These are phyloP conservation scores for Melanchra persicariae DNA, from an alignment of 2,888 invertebrate genomes.

Conservation along the genomic window DNA sequence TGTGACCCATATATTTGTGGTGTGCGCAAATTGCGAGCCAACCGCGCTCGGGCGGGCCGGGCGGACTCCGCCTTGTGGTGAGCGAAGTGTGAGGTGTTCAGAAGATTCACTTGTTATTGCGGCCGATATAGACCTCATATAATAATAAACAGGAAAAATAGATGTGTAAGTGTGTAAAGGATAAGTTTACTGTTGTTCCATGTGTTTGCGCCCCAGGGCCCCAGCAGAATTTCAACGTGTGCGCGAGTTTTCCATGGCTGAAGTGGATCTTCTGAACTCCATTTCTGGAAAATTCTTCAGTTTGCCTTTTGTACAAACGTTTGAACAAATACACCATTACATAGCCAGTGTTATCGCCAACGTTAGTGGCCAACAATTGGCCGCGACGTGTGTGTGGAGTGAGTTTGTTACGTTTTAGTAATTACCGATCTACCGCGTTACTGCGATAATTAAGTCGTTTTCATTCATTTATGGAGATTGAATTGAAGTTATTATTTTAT, in stretches of 20 bases:
- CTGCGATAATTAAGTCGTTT: constrained; percentile 35
- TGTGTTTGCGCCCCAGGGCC: too few relatives aligned
- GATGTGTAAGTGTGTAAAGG: background rate
- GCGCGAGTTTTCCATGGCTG: background rate
- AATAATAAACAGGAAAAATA: background rate
- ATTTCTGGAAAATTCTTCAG: background rate
- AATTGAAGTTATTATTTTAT: constrained; percentile 42
- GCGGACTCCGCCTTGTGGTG: constrained; percentile 23
- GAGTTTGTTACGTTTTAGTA: constrained; percentile 30
- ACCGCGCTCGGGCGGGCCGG: constrained; percentile 9
- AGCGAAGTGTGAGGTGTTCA: background rate
- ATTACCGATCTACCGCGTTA: constrained; percentile 26
- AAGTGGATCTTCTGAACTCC: constrained; percentile 1
- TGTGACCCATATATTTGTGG: constrained; percentile 60
- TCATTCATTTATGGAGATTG: constrained; percentile 46
- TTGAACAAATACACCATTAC: constrained; percentile 38
- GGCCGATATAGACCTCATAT: background rate
- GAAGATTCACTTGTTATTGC: constrained; percentile 7
- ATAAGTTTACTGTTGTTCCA: too few relatives aligned
- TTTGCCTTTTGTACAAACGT: constrained; percentile 44
- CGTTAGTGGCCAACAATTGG: constrained; percentile 11
- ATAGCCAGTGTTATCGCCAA: constrained; percentile 34
- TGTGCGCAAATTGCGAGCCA: constrained; percentile 33
- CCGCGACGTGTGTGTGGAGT: constrained; percentile 10
- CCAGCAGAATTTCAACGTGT: too few relatives aligned